Conservation (phyloP, 2,888 invertebrate species). For the Iselma pallidipennis region DNA sequence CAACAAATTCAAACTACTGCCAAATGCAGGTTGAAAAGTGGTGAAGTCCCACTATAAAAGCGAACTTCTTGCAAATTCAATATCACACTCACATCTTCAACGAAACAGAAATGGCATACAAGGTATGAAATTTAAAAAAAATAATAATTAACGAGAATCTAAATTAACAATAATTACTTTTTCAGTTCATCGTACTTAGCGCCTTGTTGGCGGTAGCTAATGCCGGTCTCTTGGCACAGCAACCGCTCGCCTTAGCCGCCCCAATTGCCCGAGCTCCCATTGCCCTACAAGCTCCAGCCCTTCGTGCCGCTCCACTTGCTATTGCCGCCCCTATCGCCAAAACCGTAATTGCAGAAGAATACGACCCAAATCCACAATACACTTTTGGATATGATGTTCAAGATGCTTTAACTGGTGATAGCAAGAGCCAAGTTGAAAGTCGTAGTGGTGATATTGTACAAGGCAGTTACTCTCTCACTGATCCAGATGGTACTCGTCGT, state of each 20-base stretch:
- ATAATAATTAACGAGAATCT: background rate
- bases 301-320: slow-evolving; percentile 31
- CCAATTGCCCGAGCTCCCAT: slow-evolving; percentile 27
- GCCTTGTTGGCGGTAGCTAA: slow-evolving; percentile 38
- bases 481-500: slow-evolving; percentile 67
- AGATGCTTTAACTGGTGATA: slow-evolving; percentile 62
- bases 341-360: slow-evolving; percentile 34
- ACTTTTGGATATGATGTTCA: slow-evolving; percentile 62
- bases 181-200: slow-evolving; percentile 39
- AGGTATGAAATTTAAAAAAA: slow-evolving; percentile 10
- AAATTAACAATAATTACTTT: slow-evolving; percentile 4
- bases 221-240: slow-evolving; percentile 16
- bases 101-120: slow-evolving; percentile 16
- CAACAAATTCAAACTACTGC: slow-evolving; percentile 9
- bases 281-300: too few relatives aligned
- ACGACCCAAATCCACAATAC: slow-evolving; percentile 57
- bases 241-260: slow-evolving; percentile 19
- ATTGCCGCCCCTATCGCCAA: slow-evolving; percentile 34
- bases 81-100: slow-evolving; percentile 16
- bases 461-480: slow-evolving; percentile 61
- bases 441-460: slow-evolving; percentile 66
- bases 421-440: slow-evolving; percentile 65
- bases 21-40: slow-evolving; percentile 10
- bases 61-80: background rate
- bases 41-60: slow-evolving; percentile 18